Evolutionary conservation across 1,140 invertebrate genomes (phyloP).

Genomic region (Aphidius gifuensis): DNA sequence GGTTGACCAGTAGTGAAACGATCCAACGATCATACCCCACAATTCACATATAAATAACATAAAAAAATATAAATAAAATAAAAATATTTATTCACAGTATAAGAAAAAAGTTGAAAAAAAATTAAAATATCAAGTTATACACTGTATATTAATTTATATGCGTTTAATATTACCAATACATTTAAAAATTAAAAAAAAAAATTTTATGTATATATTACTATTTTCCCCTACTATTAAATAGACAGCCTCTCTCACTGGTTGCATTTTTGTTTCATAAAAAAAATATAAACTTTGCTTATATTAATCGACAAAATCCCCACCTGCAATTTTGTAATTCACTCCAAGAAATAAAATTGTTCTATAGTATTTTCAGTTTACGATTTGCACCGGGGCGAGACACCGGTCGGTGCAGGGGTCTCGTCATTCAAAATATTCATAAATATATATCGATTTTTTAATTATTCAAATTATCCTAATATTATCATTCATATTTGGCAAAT

Average conservation of each 20-base stretch:
- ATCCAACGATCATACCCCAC: not conserved
- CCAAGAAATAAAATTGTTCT: conserved; percentile 16
- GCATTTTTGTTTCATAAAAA: too few species aligned
- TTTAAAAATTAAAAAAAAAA: too few species aligned
- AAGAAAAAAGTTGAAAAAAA: too few species aligned
- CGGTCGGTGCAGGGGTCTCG: conserved; percentile 10
- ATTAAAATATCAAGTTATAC: too few species aligned
- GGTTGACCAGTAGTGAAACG: conserved; percentile 20
- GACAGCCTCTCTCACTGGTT: conserved; percentile 10
- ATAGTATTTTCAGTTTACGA: conserved; percentile 24
- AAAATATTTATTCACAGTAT: too few species aligned
- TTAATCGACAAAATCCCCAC: not conserved
- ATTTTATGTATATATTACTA: too few species aligned
- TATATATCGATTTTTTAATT: conserved; percentile 1
- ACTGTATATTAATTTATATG: too few species aligned
- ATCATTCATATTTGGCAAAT: too few species aligned
- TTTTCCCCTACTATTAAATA: not conserved
- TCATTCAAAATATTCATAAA: not conserved
- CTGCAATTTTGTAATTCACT: conserved; percentile 2
- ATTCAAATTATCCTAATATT: not conserved
- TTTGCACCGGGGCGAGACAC: conserved; percentile 22
- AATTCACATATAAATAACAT: too few species aligned
- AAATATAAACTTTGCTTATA: too few species aligned
- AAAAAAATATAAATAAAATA: too few species aligned
- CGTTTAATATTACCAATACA: too few species aligned